Percentiles rank a stretch among this genome's conserved stretches.
phyloP scores from a whole-genome alignment of 2,797 vertebrate genomes.

The Mormyrus proboscirostris region DNA sequence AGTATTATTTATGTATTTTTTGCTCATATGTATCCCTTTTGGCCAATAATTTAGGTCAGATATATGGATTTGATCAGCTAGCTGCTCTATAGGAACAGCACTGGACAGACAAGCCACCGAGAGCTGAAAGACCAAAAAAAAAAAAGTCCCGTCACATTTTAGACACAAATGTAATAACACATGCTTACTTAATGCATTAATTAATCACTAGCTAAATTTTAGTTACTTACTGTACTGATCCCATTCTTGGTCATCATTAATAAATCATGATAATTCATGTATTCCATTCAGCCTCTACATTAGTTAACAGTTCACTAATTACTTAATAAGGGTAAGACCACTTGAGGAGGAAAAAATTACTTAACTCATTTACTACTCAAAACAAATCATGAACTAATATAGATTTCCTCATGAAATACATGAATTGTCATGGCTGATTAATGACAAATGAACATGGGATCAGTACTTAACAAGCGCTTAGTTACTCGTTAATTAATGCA shows the following conservation, averaged over 20 bases:
- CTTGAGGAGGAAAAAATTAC: neutral
- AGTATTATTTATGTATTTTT: neutral
- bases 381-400: neutral
- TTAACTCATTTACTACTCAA: neutral
- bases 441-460: neutral
- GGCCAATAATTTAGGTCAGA: neutral
- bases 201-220: neutral
- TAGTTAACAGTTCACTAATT: neutral
- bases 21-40: neutral
- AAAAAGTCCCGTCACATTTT: neutral
- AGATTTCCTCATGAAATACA: neutral
- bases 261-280: neutral
- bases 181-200: neutral
- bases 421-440: neutral
- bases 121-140: neutral
- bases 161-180: neutral
- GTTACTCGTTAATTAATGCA: neutral
- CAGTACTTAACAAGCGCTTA: neutral
- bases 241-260: neutral
- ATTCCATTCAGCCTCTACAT: neutral
- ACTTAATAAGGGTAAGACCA: neutral
- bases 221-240: neutral
- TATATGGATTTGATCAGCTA: neutral
- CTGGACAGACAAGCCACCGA: neutral
- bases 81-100: neutral